Evolutionary conservation across 2,888 invertebrate genomes (phyloP), one percentile per base, ranked within the genome.

Genomic region (Caradrina kadenii): DNA sequence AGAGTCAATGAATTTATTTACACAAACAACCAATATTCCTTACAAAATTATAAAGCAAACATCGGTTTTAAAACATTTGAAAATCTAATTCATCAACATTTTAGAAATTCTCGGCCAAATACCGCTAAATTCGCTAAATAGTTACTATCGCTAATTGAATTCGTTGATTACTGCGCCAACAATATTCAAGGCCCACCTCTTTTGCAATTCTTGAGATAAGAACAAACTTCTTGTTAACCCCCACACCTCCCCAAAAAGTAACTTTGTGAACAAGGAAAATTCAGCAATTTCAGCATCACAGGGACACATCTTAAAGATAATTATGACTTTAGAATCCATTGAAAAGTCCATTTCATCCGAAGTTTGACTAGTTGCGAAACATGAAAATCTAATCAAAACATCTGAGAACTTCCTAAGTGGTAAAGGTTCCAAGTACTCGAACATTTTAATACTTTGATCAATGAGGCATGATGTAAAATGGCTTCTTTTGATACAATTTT

Each of bases 371-470:
- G 73, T 85, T 81, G 68, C 58, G 74, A 77, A 86, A 82, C 86
- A 87, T 85, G 86, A 86, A 90, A 89, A 89, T 90, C 88, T 90
- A 89, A 91, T 90, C 89, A 91, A 87, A 88, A 87, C 86, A 88
- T 84, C 85, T 85, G 76, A 69, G 59, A 68, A 85, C 81, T 82
- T 84, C 63, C 63, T 80, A 82, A 88, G 84, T 82, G 85, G 80
- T 69, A 69, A 76, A 75, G 69, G 69, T 73, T 80, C 60, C n/a
- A 63, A 80, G 77, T 80, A 63, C 82, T 79, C 76, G 74, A 69
- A 76, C 77, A 80, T 88, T 71, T 84, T 82, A 87, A 89, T 86
- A 84, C 89, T 88, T 88, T 89, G 89, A 88, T 87, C 91, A 87
- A 87, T 89, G 89, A 81, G 83, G 75, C 84, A 79, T 76, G 78